Evolutionary conservation across 2,888 invertebrate genomes (phyloP).

Genomic region (Cephus pygmeus): DNA sequence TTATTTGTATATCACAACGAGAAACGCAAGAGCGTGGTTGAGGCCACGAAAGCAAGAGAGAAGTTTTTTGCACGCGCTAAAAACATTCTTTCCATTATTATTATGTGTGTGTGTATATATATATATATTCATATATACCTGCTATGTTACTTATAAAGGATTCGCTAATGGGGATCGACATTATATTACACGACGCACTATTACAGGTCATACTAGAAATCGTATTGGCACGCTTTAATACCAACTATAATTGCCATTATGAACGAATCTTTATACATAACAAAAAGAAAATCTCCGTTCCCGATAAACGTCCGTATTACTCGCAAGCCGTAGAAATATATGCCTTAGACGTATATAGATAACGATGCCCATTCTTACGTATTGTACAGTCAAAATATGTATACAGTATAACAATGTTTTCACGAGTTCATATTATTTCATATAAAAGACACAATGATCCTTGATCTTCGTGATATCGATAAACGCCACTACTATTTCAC

Average conservation of each 20-base stretch:
- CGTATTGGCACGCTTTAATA: not conserved
- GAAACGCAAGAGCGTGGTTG: not conserved
- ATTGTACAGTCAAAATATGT: not conserved
- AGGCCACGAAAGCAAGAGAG: not conserved
- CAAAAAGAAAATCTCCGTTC: not conserved
- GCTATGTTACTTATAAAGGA: not conserved
- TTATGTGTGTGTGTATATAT: not conserved
- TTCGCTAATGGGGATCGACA: not conserved
- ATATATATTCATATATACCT: too few species aligned
- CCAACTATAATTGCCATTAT: not conserved
- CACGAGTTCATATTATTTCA: not conserved
- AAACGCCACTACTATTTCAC: not conserved
- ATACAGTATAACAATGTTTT: not conserved
- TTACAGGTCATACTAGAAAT: not conserved
- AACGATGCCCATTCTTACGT: not conserved
- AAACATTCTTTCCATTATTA: not conserved
- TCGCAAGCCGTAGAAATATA: not conserved
- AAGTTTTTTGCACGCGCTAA: not conserved
- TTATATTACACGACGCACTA: not conserved
- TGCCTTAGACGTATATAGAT: not conserved
- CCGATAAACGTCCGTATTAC: not conserved
- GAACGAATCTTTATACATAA: not conserved
- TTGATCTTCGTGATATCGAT: not conserved
- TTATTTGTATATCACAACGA: not conserved
- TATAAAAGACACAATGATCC: not conserved